phyloP scores from a whole-genome alignment of 2,797 vertebrate species.

The Megaceryle alcyon region DNA sequence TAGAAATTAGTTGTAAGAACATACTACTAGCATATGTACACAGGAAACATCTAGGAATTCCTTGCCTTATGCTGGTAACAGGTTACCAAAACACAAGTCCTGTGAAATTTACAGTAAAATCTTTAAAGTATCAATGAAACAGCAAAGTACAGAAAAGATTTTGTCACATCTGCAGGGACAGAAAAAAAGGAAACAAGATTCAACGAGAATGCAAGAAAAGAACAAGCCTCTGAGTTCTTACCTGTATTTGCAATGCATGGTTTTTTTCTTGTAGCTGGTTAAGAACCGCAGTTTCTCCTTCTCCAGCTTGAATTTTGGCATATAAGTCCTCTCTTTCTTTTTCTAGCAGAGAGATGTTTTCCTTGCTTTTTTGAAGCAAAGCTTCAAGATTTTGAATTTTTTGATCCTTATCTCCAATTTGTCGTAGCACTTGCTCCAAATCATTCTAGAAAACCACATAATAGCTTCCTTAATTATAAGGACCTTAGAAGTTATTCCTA shows the following conservation, averaged over 20 bases:
- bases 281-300: slow-evolving; percentile 95
- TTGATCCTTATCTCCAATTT: slow-evolving; percentile 99
- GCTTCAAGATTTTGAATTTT: slow-evolving; percentile 99
- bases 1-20: background rate
- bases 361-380: slow-evolving; percentile 95
- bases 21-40: background rate
- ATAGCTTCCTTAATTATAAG: slow-evolving; percentile 42
- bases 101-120: background rate
- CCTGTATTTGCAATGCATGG: slow-evolving; percentile 92
- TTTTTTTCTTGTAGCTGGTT: slow-evolving; percentile 98
- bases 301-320: slow-evolving; percentile 97
- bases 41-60: background rate
- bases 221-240: slow-evolving; percentile 35
- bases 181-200: background rate
- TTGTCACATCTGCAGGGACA: background rate
- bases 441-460: slow-evolving; percentile 85
- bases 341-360: slow-evolving; percentile 92
- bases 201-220: background rate
- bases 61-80: background rate
- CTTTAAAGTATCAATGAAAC: background rate
- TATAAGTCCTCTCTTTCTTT: slow-evolving; percentile 94
- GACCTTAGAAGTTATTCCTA: slow-evolving; percentile 25
- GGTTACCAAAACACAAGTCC: background rate
- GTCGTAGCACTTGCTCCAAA: slow-evolving; percentile 96
- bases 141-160: background rate